Conservation (phyloP, 2,888 invertebrate genomes). For the Acheta domesticus region DNA sequence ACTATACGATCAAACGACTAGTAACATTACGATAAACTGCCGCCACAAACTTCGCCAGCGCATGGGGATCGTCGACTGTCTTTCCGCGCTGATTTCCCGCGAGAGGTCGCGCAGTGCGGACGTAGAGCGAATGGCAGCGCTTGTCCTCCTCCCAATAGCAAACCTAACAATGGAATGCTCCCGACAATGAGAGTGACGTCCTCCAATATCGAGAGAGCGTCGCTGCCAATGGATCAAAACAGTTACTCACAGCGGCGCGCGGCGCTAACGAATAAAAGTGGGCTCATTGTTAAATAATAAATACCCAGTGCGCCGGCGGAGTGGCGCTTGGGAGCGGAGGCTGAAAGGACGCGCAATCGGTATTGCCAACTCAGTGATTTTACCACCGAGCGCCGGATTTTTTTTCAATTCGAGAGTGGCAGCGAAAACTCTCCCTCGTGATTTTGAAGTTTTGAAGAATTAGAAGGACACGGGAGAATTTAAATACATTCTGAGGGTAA, state of each 20-base stretch:
- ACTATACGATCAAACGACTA: too few relatives aligned
- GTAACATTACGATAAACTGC: too few relatives aligned
- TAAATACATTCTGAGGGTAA: too few relatives aligned
- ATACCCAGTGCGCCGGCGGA: background rate
- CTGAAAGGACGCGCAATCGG: background rate
- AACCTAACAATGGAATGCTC: background rate
- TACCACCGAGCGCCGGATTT: too few relatives aligned
- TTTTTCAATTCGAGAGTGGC: background rate
- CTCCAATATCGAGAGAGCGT: background rate
- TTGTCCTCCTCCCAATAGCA: background rate
- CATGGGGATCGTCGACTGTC: too few relatives aligned
- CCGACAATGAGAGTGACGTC: background rate
- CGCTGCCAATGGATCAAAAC: background rate
- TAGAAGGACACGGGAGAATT: too few relatives aligned
- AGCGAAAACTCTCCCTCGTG: background rate
- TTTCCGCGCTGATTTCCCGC: background rate
- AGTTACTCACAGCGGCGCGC: slow-evolving; percentile 6
- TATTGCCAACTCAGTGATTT: too few relatives aligned
- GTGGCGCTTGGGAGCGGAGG: background rate
- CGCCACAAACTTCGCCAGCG: too few relatives aligned
- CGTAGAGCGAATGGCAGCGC: background rate
- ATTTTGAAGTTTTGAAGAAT: too few relatives aligned
- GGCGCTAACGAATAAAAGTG: background rate
- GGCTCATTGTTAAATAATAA: background rate
- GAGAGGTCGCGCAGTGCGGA: background rate